phyloP scores from a whole-genome alignment of 2,797 vertebrate species.

The Podarcis siculus region DNA sequence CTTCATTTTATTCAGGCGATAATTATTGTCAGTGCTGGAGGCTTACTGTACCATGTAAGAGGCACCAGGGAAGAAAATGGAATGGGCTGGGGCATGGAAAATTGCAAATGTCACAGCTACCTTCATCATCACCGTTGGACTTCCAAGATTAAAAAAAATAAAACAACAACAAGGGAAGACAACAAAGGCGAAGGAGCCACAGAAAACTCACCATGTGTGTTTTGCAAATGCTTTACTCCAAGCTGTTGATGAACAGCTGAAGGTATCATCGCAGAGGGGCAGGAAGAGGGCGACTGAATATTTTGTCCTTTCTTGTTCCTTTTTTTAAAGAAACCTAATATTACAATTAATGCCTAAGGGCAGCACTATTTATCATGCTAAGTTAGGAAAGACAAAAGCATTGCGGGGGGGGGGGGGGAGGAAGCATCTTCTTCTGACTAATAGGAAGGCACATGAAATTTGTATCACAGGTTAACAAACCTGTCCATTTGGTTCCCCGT shows the following conservation, averaged over 20 bases:
- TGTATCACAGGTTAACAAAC: no score
- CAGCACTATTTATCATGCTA: slow-evolving; percentile 77
- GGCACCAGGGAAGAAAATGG: slow-evolving; percentile 96
- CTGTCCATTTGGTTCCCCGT: no score
- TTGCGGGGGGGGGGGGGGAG: slow-evolving; percentile 43
- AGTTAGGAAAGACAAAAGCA: slow-evolving; percentile 82
- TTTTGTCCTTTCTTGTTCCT: slow-evolving; percentile 76
- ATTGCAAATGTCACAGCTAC: slow-evolving; percentile 99
- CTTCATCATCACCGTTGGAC: slow-evolving; percentile 92
- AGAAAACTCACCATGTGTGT: slow-evolving; percentile 76
- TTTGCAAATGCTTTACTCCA: slow-evolving; percentile 84
- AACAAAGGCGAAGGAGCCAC: slow-evolving; percentile 62
- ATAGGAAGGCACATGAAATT: no score
- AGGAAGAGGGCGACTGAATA: slow-evolving; percentile 51
- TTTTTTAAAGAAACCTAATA: neutral
- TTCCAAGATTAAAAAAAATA: slow-evolving; percentile 78
- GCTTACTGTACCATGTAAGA: slow-evolving; percentile 98
- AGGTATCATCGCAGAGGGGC: slow-evolving; percentile 63
- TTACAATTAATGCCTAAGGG: slow-evolving; percentile 52
- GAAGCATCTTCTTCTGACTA: slow-evolving; percentile 25
- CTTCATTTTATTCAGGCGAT: slow-evolving; percentile 96
- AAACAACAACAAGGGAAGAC: neutral
- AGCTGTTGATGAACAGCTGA: slow-evolving; percentile 80
- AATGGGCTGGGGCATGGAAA: slow-evolving; percentile 98
- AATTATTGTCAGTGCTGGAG: slow-evolving; percentile 98